phyloP scores from a whole-genome alignment of 2,888 invertebrate genomes.

The Nineta flava region DNA sequence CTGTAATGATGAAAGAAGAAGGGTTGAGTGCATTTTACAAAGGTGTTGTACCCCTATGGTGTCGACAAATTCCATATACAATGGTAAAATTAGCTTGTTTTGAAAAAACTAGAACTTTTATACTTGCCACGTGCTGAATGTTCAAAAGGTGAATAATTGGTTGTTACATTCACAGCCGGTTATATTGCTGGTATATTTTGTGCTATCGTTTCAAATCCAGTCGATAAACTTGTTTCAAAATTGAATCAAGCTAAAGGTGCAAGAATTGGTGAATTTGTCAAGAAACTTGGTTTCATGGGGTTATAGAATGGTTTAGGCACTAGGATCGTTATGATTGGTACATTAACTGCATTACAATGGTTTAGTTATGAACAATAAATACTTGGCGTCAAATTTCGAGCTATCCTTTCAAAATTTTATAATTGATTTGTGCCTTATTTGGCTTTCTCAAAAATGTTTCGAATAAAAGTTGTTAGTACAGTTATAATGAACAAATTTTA shows the following conservation, averaged over 20 bases:
- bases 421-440: too few species aligned
- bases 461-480: too few species aligned
- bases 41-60: constrained; percentile 90
- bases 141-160: constrained; percentile 79
- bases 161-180: constrained; percentile 87
- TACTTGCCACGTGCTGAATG: constrained; percentile 89
- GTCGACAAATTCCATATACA: constrained; percentile 96
- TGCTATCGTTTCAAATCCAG: constrained; percentile 97
- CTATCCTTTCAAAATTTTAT: too few species aligned
- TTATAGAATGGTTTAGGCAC: constrained; percentile 83
- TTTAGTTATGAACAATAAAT: constrained; percentile 98
- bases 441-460: too few species aligned
- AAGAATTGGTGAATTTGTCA: constrained; percentile 52
- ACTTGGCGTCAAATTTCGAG: too few species aligned
- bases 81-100: constrained; percentile 99
- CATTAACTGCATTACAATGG: constrained; percentile 89
- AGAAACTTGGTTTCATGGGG: constrained; percentile 54
- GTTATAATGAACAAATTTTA: too few species aligned
- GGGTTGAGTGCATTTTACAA: constrained; percentile 89
- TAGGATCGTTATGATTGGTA: constrained; percentile 95
- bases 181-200: constrained; percentile 99
- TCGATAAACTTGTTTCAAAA: constrained; percentile 93
- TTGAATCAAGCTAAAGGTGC: constrained; percentile 82
- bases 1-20: constrained; percentile 72
- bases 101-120: constrained; percentile 88